These are phyloP conservation scores for Synanthedon vespiformis DNA, from an alignment of 2,888 invertebrate species.

Conservation along the genomic window DNA sequence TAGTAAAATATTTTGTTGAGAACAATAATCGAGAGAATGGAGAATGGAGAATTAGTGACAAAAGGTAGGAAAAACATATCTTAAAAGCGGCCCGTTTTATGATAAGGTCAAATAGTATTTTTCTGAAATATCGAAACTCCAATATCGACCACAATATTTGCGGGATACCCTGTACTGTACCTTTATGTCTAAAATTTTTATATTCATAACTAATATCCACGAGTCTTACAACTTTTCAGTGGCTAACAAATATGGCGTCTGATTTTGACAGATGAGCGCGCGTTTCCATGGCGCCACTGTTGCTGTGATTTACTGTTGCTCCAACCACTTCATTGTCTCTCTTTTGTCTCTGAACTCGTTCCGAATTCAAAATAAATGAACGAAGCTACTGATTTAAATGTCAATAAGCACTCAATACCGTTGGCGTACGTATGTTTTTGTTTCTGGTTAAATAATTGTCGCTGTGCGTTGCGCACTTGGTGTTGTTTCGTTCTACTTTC, in stretches of 20 bases:
- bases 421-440: conserved; percentile 46
- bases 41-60: too few species aligned
- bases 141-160: too few species aligned
- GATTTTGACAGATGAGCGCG: conserved; percentile 58
- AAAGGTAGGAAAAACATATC: too few species aligned
- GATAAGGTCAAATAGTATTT: too few species aligned
- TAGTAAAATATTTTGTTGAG: too few species aligned
- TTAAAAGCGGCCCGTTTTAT: too few species aligned
- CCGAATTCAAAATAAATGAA: conserved; percentile 60
- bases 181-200: too few species aligned
- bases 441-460: conserved; percentile 47
- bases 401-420: conserved; percentile 58
- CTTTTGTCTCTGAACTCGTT: conserved; percentile 48
- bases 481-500: conserved; percentile 1
- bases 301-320: conserved; percentile 60
- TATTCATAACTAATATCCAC: not conserved
- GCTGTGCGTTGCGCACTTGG: conserved; percentile 1
- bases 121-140: too few species aligned
- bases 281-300: conserved; percentile 60
- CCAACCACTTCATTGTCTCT: conserved; percentile 55
- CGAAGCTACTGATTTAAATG: conserved; percentile 65
- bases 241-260: conserved; percentile 40
- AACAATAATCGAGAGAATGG: too few species aligned
- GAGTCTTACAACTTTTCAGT: conserved; percentile 16
- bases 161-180: too few species aligned